Conservation (phyloP, 2,113 vertebrate species). For the Peromyscus californicus region DNA sequence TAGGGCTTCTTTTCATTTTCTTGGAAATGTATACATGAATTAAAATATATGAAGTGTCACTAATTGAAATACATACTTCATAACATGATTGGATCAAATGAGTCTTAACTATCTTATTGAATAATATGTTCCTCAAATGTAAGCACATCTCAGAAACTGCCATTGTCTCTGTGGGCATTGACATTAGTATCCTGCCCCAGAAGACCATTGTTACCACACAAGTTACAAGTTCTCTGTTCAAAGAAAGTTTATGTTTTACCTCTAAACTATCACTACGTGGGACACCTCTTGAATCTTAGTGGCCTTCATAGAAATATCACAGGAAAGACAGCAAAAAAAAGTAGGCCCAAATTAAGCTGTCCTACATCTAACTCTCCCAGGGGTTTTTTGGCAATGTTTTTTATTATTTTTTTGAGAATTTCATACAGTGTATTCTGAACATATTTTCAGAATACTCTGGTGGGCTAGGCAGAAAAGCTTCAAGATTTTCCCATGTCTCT, state of each 20-base stretch:
- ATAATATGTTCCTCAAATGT: background rate
- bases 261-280: background rate
- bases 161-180: background rate
- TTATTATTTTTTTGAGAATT: background rate
- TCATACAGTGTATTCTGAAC: background rate
- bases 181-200: background rate
- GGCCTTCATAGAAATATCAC: background rate
- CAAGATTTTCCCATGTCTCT: constrained; percentile 32
- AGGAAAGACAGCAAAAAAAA: constrained; percentile 28
- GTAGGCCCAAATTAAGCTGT: background rate
- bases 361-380: background rate
- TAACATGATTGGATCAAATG: constrained; percentile 26
- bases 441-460: background rate
- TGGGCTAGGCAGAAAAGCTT: background rate
- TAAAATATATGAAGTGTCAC: constrained; percentile 16
- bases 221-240: constrained; percentile 1
- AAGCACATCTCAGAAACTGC: constrained; percentile 27
- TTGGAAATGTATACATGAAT: background rate
- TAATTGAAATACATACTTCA: background rate
- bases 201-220: background rate
- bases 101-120: constrained; percentile 10
- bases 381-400: background rate
- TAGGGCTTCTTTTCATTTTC: background rate
- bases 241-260: constrained; percentile 12
- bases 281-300: background rate